Percentiles rank a stretch among this genome's conserved stretches.
phyloP scores from a whole-genome alignment of 2,888 invertebrate genomes.

The Anthophora plumipes region DNA sequence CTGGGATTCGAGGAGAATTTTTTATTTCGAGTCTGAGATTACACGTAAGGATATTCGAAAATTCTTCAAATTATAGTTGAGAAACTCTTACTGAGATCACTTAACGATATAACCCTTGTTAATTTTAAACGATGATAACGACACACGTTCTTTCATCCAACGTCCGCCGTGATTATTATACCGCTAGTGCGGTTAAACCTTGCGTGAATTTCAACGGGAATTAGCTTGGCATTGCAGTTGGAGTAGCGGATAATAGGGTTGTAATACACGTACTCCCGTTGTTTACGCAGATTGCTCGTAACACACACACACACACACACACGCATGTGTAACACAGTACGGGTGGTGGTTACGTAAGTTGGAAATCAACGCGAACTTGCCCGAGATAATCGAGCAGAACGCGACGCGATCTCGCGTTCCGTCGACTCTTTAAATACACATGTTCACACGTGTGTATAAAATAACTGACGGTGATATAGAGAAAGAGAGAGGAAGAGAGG shows the following conservation, averaged over 20 bases:
- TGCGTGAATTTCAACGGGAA: slow-evolving; percentile 47
- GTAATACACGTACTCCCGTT: slow-evolving; percentile 39
- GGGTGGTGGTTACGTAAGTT: slow-evolving; percentile 40
- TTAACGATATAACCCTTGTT: too few species aligned
- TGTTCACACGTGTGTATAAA: background rate
- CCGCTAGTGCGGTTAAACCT: slow-evolving; percentile 22
- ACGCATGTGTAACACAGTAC: background rate
- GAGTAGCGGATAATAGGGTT: slow-evolving; percentile 56
- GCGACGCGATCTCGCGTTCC: background rate
- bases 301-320: background rate
- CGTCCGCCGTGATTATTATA: slow-evolving; percentile 22
- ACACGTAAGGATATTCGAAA: too few species aligned
- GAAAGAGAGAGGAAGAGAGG: background rate
- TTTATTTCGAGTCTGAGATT: too few species aligned
- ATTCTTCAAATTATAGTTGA: too few species aligned
- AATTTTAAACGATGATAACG: background rate
- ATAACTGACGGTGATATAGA: background rate
- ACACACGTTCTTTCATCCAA: background rate
- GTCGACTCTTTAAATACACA: background rate
- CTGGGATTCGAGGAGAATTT: too few species aligned
- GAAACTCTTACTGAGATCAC: too few species aligned
- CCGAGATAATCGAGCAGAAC: slow-evolving; percentile 16
- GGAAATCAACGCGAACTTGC: slow-evolving; percentile 44
- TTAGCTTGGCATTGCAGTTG: slow-evolving; percentile 43
- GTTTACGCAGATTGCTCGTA: slow-evolving; percentile 39